Percentiles rank a stretch among this genome's conserved stretches.
These are phyloP conservation scores for Deilephila porcellus DNA, from an alignment of 2,888 invertebrate genomes.

Conservation along the genomic window DNA sequence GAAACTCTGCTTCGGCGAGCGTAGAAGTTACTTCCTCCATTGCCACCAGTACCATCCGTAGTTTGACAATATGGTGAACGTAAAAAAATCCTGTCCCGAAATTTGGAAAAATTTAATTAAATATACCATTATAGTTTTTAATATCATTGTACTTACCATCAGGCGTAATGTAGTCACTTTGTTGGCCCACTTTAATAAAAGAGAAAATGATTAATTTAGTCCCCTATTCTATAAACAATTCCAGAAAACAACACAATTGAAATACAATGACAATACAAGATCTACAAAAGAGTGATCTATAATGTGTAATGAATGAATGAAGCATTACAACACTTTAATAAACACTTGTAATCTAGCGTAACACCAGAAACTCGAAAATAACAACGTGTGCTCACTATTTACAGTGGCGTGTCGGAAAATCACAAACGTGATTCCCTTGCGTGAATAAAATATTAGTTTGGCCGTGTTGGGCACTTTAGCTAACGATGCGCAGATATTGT, in stretches of 20 bases:
- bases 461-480: not conserved
- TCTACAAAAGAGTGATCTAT: not conserved
- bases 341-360: not conserved
- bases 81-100: too few relatives aligned
- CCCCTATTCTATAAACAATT: not conserved
- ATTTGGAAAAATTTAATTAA: too few relatives aligned
- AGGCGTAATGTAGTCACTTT: constrained; percentile 27
- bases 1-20: not conserved
- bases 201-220: constrained; percentile 22
- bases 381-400: not conserved
- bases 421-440: not conserved
- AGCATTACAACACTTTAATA: not conserved
- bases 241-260: not conserved
- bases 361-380: constrained; percentile 1
- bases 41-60: too few relatives aligned
- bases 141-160: constrained; percentile 25
- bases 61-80: not conserved
- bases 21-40: not conserved
- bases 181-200: constrained; percentile 25
- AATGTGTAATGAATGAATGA: constrained; percentile 3
- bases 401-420: not conserved
- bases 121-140: not conserved
- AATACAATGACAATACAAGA: not conserved
- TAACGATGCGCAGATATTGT: not conserved
- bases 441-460: constrained; percentile 17